Conservation (phyloP, 2,113 vertebrate genomes). For the Thermophis baileyi region DNA sequence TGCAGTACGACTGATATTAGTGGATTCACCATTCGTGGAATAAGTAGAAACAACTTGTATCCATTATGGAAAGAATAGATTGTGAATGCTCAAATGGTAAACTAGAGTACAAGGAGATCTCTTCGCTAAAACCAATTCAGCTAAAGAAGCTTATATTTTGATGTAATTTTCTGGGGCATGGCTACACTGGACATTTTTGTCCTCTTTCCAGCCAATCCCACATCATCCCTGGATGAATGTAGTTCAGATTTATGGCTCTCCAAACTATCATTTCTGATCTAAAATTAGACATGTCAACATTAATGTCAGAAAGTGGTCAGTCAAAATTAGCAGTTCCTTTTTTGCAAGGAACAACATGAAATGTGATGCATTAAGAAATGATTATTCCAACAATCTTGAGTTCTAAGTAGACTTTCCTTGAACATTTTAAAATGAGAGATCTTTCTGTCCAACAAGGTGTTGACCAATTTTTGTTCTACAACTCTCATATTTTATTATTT, state of each 20-base stretch:
- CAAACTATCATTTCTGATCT: slow-evolving; percentile 56
- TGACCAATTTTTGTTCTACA: slow-evolving; percentile 52
- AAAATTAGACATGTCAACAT: slow-evolving; percentile 68
- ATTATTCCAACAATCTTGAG: slow-evolving; percentile 46
- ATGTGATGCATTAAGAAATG: slow-evolving; percentile 24
- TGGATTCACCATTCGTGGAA: slow-evolving; percentile 7
- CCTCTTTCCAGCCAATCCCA: slow-evolving; percentile 57
- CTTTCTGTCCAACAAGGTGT: slow-evolving; percentile 47
- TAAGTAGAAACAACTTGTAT: not conserved
- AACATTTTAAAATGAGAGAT: slow-evolving; percentile 31
- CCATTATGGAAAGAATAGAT: not conserved
- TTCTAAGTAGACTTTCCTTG: slow-evolving; percentile 29
- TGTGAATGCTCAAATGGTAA: slow-evolving; percentile 25
- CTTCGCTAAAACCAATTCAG: slow-evolving; percentile 64
- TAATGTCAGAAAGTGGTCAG: slow-evolving; percentile 67
- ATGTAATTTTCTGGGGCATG: slow-evolving; percentile 68
- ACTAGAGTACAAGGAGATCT: slow-evolving; percentile 33
- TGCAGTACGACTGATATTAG: slow-evolving; percentile 6
- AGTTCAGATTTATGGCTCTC: slow-evolving; percentile 59
- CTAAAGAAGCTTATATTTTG: slow-evolving; percentile 46
- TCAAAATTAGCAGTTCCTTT: slow-evolving; percentile 67
- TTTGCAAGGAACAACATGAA: slow-evolving; percentile 25
- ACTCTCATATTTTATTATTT: slow-evolving; percentile 72
- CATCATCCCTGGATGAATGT: slow-evolving; percentile 66
- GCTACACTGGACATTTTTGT: slow-evolving; percentile 62